Conservation (phyloP, 2,888 invertebrate genomes). For the Cactoblastis cactorum region DNA sequence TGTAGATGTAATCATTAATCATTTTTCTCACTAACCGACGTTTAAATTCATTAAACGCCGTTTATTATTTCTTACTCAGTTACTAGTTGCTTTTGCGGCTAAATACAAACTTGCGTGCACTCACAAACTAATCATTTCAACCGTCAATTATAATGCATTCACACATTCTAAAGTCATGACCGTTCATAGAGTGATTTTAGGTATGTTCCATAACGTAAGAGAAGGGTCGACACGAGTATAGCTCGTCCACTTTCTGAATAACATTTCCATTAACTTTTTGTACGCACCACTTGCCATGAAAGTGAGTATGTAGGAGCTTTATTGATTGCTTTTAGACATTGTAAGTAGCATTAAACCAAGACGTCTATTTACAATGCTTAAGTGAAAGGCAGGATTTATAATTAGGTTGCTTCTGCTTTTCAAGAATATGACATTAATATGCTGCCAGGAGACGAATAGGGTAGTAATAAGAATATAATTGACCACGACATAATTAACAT, state of each 20-base stretch:
- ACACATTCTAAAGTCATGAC: constrained; percentile 20
- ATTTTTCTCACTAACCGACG: constrained; percentile 10
- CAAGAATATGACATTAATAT: neutral
- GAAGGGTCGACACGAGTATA: neutral
- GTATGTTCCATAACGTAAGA: constrained; percentile 12
- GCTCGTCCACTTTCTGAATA: constrained; percentile 4
- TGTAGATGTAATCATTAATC: constrained; percentile 9
- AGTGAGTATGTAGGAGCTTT: constrained; percentile 9
- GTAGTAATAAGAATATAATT: no score
- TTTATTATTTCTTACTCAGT: constrained; percentile 21
- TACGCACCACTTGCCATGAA: constrained; percentile 1
- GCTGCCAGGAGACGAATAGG: neutral
- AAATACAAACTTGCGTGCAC: constrained; percentile 43
- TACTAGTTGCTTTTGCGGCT: constrained; percentile 19
- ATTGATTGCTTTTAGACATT: constrained; percentile 5
- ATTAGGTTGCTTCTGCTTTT: neutral
- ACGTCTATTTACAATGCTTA: neutral
- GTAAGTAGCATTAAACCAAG: neutral
- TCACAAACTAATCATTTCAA: constrained; percentile 34
- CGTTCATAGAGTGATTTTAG: constrained; percentile 28
- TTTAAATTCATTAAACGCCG: constrained; percentile 12
- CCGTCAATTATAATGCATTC: constrained; percentile 30
- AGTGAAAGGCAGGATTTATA: constrained; percentile 7
- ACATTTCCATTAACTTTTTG: constrained; percentile 12
- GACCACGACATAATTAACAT: no score